Percentiles rank a stretch among this genome's conserved stretches.
These are phyloP conservation scores for Haliaeetus leucogaster DNA, from an alignment of 2,113 vertebrate species.

Conservation along the genomic window DNA sequence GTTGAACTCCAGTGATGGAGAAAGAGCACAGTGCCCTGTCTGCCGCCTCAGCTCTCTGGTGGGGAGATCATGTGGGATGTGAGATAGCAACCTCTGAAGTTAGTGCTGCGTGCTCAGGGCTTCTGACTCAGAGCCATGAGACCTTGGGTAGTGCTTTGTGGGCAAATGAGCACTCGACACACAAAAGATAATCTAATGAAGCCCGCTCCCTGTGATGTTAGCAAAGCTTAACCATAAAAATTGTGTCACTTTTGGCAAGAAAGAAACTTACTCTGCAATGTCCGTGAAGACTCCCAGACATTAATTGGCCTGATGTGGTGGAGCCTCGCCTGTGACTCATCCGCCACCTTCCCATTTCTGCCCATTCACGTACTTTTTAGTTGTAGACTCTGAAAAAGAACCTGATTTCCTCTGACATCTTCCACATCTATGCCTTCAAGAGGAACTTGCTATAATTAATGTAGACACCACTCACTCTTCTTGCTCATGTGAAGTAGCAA, in stretches of 20 bases:
- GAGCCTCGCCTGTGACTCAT: neutral
- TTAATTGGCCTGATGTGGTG: neutral
- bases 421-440: neutral
- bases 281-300: neutral
- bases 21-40: neutral
- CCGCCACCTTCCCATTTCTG: neutral
- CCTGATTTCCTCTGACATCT: neutral
- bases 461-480: neutral
- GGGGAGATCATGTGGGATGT: neutral
- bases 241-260: constrained; percentile 24
- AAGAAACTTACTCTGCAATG: neutral
- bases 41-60: neutral
- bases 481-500: neutral
- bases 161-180: neutral
- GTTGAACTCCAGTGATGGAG: neutral
- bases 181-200: constrained; percentile 5
- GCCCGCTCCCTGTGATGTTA: neutral
- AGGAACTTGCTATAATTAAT: neutral
- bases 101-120: neutral
- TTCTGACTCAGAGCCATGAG: constrained; percentile 37
- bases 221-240: neutral
- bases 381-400: neutral
- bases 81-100: neutral
- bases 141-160: neutral
- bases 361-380: neutral